A percentile compares a stretch with the other conserved stretches of the same genome.
Evolutionary conservation across 2,797 vertebrate genomes (phyloP).

Genomic region (Karalla daura): DNA sequence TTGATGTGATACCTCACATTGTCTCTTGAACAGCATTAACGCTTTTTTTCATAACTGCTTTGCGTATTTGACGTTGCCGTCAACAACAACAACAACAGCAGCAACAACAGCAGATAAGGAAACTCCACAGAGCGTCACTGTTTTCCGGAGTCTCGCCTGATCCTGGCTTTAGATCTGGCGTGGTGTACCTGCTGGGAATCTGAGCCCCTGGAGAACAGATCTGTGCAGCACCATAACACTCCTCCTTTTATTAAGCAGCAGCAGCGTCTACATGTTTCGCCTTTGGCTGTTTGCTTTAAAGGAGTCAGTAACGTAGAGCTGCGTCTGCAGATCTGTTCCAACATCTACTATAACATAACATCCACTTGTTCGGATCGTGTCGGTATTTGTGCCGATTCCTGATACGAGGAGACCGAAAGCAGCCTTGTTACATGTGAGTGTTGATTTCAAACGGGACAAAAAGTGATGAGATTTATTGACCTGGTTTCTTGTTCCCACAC

Average conservation of each 20-base stretch:
- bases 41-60: neutral
- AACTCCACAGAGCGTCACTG: conserved; percentile 58
- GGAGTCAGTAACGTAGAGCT: conserved; percentile 21
- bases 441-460: neutral
- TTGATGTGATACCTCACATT: neutral
- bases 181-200: conserved; percentile 69
- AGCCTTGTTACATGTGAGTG: neutral
- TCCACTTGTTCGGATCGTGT: neutral
- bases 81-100: too few species aligned
- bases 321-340: conserved; percentile 57
- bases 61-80: conserved; percentile 18
- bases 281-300: conserved; percentile 72
- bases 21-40: neutral
- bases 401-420: neutral
- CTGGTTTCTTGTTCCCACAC: conserved; percentile 9
- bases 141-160: conserved; percentile 63
- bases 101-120: conserved; percentile 33
- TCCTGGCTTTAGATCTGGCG: conserved; percentile 64
- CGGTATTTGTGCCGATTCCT: neutral
- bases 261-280: conserved; percentile 47
- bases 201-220: conserved; percentile 67
- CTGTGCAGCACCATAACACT: conserved; percentile 31
- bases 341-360: conserved; percentile 56
- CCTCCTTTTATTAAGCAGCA: conserved; percentile 60
- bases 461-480: conserved; percentile 10